Evolutionary conservation across 2,888 invertebrate species (phyloP), one percentile per base, ranked within the genome.

Genomic region (Agrotis exclamationis): DNA sequence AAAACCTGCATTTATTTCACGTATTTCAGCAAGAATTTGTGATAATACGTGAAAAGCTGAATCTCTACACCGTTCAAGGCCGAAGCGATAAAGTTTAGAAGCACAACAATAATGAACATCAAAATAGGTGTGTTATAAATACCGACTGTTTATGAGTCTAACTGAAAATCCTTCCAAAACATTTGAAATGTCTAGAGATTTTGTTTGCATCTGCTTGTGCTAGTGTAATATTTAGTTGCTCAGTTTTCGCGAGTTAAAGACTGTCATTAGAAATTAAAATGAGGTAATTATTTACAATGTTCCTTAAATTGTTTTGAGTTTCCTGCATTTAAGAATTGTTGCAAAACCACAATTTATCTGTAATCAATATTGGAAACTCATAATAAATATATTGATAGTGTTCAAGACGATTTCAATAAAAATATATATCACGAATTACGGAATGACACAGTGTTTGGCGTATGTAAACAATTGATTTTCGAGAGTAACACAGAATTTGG

Each of bases 101-200:
- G 63, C 74, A 73, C 78, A 84, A 86, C 83, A 87, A 88, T 86
- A 87, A 87, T 79, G 85, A 80, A 78, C 75, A 82, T 86, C 72
- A 74, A 84, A 88, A 87, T 86, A 85, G 80, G 74, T 64, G 82
- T n/a, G 63, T 79, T 88, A 86, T 84, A 87, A 86, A 88, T 88
- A 88, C 72, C 60, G 53, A 60, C 59, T 80, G 86, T 86, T 89
- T 86, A 86, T 77, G 85, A 86, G 70, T 70, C 67, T 58, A 74
- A 69, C 70, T 74, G 65, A 48, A 75, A 82, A 85, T 84, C 72
- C 79, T 81, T 71, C 71, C 63, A 73, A 78, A 79, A 79, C 47
- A 70, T 82, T 70, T 54, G 39, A 57, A 73, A 58, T 74, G 65
- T 71, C 63, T 64, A n/a, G 56, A 20, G 56, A 56, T 56, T 33